A percentile compares a stretch with the other conserved stretches of the same genome.
Conservation (phyloP, 1,140 invertebrate species). For the Spodoptera frugiperda region DNA sequence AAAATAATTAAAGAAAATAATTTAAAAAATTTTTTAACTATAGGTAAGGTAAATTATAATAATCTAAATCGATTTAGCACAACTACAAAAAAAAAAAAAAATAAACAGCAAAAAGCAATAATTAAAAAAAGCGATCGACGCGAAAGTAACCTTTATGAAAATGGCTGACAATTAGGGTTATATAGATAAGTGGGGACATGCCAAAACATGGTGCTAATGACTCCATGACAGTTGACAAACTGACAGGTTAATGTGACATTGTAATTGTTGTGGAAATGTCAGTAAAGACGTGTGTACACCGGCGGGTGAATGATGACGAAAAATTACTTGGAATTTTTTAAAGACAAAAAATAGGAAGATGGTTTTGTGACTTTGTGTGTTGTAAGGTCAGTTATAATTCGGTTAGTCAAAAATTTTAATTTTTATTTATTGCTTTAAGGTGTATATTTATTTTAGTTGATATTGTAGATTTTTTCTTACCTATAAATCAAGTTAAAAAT, state of each 20-base stretch:
- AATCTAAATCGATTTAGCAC: constrained; percentile 9
- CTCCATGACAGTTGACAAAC: constrained; percentile 38
- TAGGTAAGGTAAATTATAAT: no score
- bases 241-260: constrained; percentile 58
- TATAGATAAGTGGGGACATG: constrained; percentile 36
- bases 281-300: constrained; percentile 42
- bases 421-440: no score
- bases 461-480: no score
- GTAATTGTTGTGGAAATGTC: constrained; percentile 57
- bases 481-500: no score
- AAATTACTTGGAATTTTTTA: no score
- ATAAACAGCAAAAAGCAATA: not conserved
- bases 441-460: no score
- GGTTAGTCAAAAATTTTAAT: no score
- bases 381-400: not conserved
- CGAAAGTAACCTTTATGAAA: constrained; percentile 32
- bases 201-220: constrained; percentile 53
- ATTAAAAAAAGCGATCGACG: not conserved
- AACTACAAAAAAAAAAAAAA: constrained; percentile 1
- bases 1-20: no score
- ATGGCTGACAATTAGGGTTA: constrained; percentile 43
- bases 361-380: not conserved
- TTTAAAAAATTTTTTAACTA: no score
- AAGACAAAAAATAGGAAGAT: no score
- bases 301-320: constrained; percentile 6